Percentiles rank a stretch among this genome's conserved stretches.
Evolutionary conservation across 2,888 invertebrate genomes (phyloP).

Genomic region (Cantharis nigra): DNA sequence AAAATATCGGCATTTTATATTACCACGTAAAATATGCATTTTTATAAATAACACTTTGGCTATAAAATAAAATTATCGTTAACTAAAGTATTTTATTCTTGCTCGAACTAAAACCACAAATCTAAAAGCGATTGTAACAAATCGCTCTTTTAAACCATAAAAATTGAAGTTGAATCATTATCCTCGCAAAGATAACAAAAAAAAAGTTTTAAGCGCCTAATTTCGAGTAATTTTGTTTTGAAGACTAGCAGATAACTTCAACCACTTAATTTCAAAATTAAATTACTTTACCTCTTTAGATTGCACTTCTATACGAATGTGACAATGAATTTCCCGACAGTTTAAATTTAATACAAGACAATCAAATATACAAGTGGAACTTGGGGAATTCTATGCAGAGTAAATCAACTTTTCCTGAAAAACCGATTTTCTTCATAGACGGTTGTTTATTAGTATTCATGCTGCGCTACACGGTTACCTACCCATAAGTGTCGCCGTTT

Average conservation of each 20-base stretch:
- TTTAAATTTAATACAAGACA: neutral
- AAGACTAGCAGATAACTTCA: neutral
- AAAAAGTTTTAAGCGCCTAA: neutral
- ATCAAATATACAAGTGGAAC: neutral
- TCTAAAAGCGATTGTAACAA: neutral
- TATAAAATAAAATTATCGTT: neutral
- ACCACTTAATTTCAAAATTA: neutral
- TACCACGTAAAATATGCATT: neutral
- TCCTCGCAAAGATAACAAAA: neutral
- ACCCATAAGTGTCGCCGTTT: neutral
- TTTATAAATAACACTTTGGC: neutral
- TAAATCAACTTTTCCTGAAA: neutral
- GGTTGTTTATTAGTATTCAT: neutral
- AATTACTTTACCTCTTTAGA: neutral
- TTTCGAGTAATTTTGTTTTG: neutral
- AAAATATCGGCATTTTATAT: neutral
- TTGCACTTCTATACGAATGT: neutral
- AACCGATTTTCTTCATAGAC: neutral
- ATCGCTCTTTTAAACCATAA: neutral
- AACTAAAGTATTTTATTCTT: neutral
- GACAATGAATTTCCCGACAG: neutral
- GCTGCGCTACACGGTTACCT: neutral
- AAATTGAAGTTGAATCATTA: neutral
- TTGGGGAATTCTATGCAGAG: neutral
- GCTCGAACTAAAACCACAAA: neutral